Base-by-base conservation (phyloP, 2,888 invertebrate species). In the Pinctada fucata region DNA sequence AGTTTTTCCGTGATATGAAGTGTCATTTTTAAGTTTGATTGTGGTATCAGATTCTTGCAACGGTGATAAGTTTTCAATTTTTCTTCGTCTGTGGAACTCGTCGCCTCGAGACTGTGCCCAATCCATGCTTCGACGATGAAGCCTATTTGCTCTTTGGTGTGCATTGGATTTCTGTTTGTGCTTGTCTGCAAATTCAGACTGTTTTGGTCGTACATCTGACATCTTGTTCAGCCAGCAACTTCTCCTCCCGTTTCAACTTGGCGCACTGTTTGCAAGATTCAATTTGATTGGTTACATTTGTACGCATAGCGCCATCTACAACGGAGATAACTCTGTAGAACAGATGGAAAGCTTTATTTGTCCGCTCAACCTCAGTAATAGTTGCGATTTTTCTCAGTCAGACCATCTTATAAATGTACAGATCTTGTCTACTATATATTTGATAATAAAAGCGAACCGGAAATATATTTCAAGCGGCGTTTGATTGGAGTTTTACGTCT, bases 31-130 rank as follows among this genome's bases (percentile, higher is more conserved):
- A 8, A 74, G 4, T 3, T 45, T 13, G 31, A 31, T 31, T 48
- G 48, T 72, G 2, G 45, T 16, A 69, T 82, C 82, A 0, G 79
- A 72, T 75, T 89, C 89, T 31, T 84, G 72, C 3, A 88, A 76
- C 8, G 89, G 89, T 2, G 88, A 88, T 72, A 89, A 81, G 51
- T 86, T 83, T n/a, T 76, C 82, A 3, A 89, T 67, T n/a, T 86
- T 84, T 70, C 89, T 79, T 63, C 86, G 79, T 68, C 85, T 88
- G 73, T 86, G 83, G 3, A 85, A 52, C 73, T 81, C 80, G 48
- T 85, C 85, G 5, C 82, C 81, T 3, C 89, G 82, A 58, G 80
- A 78, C 50, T 85, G 84, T 72, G 83, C 84, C 84, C 85, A 85
- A 65, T 89, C 88, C 6, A 88, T 75, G 3, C 88, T 88, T 31